phyloP scores from a whole-genome alignment of 1,140 invertebrate genomes.

The Leptinotarsa texana region DNA sequence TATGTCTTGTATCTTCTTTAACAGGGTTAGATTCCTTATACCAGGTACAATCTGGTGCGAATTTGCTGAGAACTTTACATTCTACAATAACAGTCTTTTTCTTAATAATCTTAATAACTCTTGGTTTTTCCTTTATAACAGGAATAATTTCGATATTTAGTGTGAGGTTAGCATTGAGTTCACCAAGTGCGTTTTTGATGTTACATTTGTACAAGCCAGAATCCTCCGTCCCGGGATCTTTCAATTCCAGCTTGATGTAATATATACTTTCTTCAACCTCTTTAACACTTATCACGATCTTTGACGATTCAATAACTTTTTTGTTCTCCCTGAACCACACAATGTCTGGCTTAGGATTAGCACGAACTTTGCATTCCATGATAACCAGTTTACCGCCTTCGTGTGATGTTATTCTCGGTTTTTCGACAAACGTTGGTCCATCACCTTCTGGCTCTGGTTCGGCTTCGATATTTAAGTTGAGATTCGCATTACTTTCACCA shows the following conservation, averaged over 20 bases:
- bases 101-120: conserved; percentile 85
- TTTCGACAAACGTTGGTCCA: conserved; percentile 97
- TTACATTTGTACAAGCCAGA: conserved; percentile 98
- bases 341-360: conserved; percentile 90
- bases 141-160: conserved; percentile 97
- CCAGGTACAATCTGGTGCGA: conserved; percentile 87
- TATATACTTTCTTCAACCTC: conserved; percentile 85
- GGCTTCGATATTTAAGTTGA: conserved; percentile 97
- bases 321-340: conserved; percentile 89
- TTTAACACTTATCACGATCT: conserved; percentile 74
- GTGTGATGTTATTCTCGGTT: conserved; percentile 92
- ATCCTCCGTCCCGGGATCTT: conserved; percentile 91
- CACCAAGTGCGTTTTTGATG: conserved; percentile 93
- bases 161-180: conserved; percentile 94
- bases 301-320: conserved; percentile 76
- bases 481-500: conserved; percentile 97
- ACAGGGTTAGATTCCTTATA: conserved; percentile 82
- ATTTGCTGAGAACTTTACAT: conserved; percentile 85
- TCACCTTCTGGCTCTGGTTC: conserved; percentile 90
- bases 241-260: conserved; percentile 86
- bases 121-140: conserved; percentile 90
- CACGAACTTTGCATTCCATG: conserved; percentile 95
- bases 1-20: conserved; percentile 74
- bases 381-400: conserved; percentile 95
- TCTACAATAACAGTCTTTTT: conserved; percentile 89